Percentiles rank a stretch among this genome's conserved stretches.
These are phyloP conservation scores for Drosophila neocordata DNA, from an alignment of 1,140 invertebrate genomes.

Conservation along the genomic window DNA sequence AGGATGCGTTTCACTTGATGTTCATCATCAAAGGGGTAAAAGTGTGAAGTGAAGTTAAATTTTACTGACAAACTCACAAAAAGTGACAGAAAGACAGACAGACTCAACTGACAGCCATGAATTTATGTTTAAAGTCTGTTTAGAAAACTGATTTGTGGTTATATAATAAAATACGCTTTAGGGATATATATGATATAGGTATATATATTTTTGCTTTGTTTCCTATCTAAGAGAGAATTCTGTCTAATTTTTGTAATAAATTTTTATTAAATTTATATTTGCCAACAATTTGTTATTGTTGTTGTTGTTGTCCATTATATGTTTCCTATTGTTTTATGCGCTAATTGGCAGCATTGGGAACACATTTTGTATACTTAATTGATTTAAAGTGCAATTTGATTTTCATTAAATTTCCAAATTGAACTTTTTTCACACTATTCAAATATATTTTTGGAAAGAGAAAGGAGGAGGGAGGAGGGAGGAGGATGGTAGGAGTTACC, in stretches of 20 bases:
- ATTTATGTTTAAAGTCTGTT: neutral
- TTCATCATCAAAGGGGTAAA: slow-evolving; percentile 1
- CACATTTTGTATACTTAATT: slow-evolving; percentile 38
- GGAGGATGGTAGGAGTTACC: slow-evolving; percentile 14
- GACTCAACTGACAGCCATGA: slow-evolving; percentile 5
- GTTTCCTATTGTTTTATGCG: slow-evolving; percentile 38
- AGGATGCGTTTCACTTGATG: slow-evolving; percentile 1
- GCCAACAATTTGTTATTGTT: neutral
- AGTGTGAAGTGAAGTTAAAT: neutral
- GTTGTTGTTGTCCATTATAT: slow-evolving; percentile 39
- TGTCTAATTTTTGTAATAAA: neutral
- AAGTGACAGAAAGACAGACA: neutral
- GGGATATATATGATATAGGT: neutral
- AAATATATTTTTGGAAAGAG: neutral
- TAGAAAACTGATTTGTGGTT: slow-evolving; percentile 8
- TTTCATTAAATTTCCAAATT: neutral
- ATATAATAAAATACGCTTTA: neutral
- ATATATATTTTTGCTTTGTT: too few relatives aligned
- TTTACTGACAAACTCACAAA: neutral
- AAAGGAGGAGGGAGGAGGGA: neutral
- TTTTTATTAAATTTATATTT: neutral
- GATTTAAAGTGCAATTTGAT: slow-evolving; percentile 56
- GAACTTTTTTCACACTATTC: slow-evolving; percentile 2
- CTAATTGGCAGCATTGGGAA: slow-evolving; percentile 34
- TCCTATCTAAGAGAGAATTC: too few relatives aligned